Percentiles rank a stretch among this genome's conserved stretches.
phyloP scores from a whole-genome alignment of 2,888 invertebrate species.

The Minunthozetes semirufus region DNA sequence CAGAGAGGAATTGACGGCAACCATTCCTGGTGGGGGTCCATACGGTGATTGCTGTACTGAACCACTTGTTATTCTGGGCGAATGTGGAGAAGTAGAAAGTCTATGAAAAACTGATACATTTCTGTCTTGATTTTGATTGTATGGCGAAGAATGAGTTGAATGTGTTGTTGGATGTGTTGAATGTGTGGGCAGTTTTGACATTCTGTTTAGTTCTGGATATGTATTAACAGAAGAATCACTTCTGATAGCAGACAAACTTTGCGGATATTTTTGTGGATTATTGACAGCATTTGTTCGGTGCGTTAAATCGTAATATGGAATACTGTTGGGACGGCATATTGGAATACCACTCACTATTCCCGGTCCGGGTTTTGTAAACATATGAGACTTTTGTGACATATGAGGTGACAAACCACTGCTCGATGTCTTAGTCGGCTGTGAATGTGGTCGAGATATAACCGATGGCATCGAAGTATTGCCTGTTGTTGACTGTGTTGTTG shows the following conservation, averaged over 20 bases:
- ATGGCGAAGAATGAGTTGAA: conserved; percentile 1
- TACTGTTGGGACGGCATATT: conserved; percentile 40
- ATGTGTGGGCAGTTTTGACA: neutral
- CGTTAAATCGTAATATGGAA: conserved; percentile 34
- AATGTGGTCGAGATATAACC: conserved; percentile 33
- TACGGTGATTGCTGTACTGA: conserved; percentile 14
- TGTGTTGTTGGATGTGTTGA: neutral
- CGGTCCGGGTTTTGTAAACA: conserved; percentile 39
- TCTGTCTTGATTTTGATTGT: conserved; percentile 5
- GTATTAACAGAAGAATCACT: neutral
- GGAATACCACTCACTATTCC: conserved; percentile 41
- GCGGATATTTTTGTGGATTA: conserved; percentile 10
- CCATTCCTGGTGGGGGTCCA: conserved; percentile 26
- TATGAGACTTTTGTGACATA: conserved; percentile 37
- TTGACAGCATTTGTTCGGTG: neutral
- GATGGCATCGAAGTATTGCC: conserved; percentile 37
- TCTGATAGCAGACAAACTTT: neutral
- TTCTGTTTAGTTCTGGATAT: conserved; percentile 13
- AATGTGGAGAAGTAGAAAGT: conserved; percentile 5
- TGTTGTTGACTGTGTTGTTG: conserved; percentile 38
- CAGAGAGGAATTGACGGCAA: neutral
- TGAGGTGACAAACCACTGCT: conserved; percentile 31
- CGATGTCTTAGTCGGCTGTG: conserved; percentile 1
- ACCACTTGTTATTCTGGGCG: conserved; percentile 6
- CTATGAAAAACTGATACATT: conserved; percentile 11